phyloP scores from a whole-genome alignment of 2,888 invertebrate genomes.

The Pheosia tremula region DNA sequence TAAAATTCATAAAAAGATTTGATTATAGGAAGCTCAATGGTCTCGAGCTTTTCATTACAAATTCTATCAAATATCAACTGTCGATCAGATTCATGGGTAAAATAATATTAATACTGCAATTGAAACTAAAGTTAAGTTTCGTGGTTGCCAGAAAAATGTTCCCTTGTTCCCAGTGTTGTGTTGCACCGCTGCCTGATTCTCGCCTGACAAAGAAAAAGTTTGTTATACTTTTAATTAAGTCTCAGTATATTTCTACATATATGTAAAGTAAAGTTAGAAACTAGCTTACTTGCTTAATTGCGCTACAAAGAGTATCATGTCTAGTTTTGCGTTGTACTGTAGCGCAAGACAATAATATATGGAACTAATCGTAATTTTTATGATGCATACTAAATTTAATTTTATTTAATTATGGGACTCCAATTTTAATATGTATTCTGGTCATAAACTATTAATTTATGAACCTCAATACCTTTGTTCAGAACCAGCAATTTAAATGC shows the following conservation, averaged over 20 bases:
- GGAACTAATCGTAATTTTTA: no score
- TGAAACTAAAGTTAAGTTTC: constrained; percentile 55
- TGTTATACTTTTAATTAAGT: background rate
- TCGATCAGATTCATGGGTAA: constrained; percentile 48
- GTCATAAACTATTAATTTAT: constrained; percentile 18
- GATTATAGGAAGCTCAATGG: no score
- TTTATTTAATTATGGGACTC: constrained; percentile 12
- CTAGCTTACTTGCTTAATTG: no score
- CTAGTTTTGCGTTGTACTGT: no score
- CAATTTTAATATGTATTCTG: constrained; percentile 16
- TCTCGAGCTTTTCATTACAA: background rate
- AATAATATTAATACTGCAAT: constrained; percentile 55
- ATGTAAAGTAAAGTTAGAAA: background rate
- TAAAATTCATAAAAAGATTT: no score
- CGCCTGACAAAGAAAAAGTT: constrained; percentile 69
- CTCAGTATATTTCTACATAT: background rate
- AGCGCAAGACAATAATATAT: no score
- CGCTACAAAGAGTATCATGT: no score
- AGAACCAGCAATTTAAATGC: constrained; percentile 11
- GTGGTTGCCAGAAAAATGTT: constrained; percentile 67
- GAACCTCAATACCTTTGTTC: constrained; percentile 12
- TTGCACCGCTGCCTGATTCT: constrained; percentile 86
- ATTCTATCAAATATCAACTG: constrained; percentile 4
- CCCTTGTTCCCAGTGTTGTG: constrained; percentile 86
- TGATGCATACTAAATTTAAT: constrained; percentile 7